These are phyloP conservation scores for Ptychodera flava DNA, from an alignment of 35 echinoderm and acorn worm species.

Conservation along the genomic window DNA sequence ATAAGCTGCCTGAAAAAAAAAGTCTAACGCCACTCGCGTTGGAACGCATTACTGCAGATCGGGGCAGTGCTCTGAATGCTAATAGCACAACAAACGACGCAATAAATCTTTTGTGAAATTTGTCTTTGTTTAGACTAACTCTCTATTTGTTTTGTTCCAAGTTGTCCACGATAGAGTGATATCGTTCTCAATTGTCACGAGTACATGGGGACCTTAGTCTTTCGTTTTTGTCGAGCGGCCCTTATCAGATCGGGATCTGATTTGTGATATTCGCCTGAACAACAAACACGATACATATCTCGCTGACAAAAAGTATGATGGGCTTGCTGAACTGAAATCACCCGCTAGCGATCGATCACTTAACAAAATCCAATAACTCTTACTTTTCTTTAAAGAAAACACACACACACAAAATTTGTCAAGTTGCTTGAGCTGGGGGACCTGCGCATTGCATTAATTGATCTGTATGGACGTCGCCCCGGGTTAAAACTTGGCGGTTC, in stretches of 20 bases:
- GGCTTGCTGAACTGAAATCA: not conserved
- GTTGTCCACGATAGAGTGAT: not conserved
- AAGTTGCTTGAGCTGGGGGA: not conserved
- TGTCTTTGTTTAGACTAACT: not conserved
- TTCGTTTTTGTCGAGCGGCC: not conserved
- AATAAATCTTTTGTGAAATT: not conserved
- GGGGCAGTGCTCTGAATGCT: not conserved
- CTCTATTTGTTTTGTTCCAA: not conserved
- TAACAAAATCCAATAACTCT: not conserved
- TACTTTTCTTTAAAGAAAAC: no score
- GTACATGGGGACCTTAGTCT: not conserved
- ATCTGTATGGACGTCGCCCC: not conserved
- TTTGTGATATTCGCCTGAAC: no score
- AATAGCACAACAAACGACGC: not conserved
- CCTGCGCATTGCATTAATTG: not conserved
- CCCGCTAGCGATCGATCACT: not conserved
- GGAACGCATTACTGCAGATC: not conserved
- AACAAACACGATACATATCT: no score
- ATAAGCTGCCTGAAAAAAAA: no score
- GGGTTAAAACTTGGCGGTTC: not conserved
- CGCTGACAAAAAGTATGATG: no score
- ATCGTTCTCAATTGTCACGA: not conserved
- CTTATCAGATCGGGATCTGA: not conserved
- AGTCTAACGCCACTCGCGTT: not conserved
- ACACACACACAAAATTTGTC: no score